phyloP scores from a whole-genome alignment of 2,797 vertebrate genomes.

The Gymnocypris eckloni region DNA sequence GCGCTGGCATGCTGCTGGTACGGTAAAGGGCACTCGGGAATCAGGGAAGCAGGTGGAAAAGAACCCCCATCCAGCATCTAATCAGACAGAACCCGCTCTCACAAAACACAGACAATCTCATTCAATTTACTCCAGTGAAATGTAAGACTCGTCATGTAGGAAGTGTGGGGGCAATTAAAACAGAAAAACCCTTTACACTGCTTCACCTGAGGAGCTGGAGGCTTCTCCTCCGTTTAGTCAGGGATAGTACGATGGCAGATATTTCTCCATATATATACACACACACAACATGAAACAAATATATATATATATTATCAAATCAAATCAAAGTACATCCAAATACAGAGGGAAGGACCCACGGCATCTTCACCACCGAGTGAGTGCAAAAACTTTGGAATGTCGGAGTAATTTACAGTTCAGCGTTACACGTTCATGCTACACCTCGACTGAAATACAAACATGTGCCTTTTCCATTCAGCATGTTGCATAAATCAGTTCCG shows the following conservation, averaged over 20 bases:
- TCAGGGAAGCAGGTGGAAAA: slow-evolving; percentile 66
- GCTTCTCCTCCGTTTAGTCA: slow-evolving; percentile 66
- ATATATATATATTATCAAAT: slow-evolving; percentile 58
- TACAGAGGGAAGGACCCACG: slow-evolving; percentile 55
- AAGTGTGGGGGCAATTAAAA: slow-evolving; percentile 36
- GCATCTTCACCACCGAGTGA: slow-evolving; percentile 64
- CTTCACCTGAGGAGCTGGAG: slow-evolving; percentile 76
- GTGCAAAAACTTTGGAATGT: slow-evolving; percentile 83
- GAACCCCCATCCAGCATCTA: slow-evolving; percentile 67
- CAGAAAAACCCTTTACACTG: slow-evolving; percentile 50
- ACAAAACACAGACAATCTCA: slow-evolving; percentile 57
- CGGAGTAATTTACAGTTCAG: slow-evolving; percentile 62
- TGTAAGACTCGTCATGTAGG: slow-evolving; percentile 23
- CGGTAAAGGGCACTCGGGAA: slow-evolving; percentile 66
- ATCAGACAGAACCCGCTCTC: slow-evolving; percentile 62
- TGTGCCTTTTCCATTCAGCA: slow-evolving; percentile 73
- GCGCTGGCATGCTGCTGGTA: slow-evolving; percentile 71
- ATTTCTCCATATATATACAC: slow-evolving; percentile 63
- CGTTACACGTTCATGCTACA: slow-evolving; percentile 29
- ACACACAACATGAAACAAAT: slow-evolving; percentile 62
- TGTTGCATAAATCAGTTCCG: slow-evolving; percentile 79
- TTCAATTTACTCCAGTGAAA: slow-evolving; percentile 66
- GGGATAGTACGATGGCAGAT: slow-evolving; percentile 61
- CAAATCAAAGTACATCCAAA: slow-evolving; percentile 69
- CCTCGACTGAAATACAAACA: slow-evolving; percentile 71